phyloP scores from a whole-genome alignment of 64 coral and sea anemone genomes.

The Orbicella faveolata region DNA sequence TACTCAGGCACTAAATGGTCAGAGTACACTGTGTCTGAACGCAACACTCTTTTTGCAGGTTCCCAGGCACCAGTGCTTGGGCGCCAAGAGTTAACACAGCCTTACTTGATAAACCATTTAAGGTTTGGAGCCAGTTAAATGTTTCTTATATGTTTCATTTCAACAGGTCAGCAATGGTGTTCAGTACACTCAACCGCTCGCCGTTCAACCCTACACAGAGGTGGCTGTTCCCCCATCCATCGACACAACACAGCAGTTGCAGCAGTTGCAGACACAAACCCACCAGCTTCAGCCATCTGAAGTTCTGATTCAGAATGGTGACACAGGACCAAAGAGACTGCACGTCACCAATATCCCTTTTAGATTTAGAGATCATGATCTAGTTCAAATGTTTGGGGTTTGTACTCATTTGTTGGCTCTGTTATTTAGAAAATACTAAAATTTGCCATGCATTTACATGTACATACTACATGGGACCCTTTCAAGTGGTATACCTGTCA shows the following conservation, averaged over 20 bases:
- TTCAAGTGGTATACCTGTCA: too few species aligned
- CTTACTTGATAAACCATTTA: too few species aligned
- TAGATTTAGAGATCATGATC: conserved; percentile 91
- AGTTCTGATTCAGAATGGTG: conserved; percentile 30
- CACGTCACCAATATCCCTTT: conserved; percentile 98
- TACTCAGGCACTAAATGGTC: too few species aligned
- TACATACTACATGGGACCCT: too few species aligned
- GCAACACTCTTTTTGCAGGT: too few species aligned
- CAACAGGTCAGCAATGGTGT: conserved; percentile 55
- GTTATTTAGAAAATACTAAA: not conserved
- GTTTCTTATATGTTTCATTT: not conserved
- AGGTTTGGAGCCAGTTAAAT: too few species aligned
- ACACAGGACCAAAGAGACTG: conserved; percentile 70
- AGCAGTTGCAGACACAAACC: conserved; percentile 38
- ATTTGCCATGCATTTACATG: not conserved
- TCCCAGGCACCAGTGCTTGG: too few species aligned
- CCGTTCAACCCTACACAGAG: conserved; percentile 42
- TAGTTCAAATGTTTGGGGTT: conserved; percentile 98
- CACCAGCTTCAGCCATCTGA: conserved; percentile 23
- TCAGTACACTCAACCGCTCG: conserved; percentile 36
- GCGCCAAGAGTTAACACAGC: too few species aligned
- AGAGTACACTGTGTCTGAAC: too few species aligned
- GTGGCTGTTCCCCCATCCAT: conserved; percentile 29
- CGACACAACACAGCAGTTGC: conserved; percentile 43
- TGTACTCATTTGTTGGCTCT: not conserved